Base-by-base conservation (phyloP, 1,140 invertebrate genomes). In the Plutomurus gul region DNA sequence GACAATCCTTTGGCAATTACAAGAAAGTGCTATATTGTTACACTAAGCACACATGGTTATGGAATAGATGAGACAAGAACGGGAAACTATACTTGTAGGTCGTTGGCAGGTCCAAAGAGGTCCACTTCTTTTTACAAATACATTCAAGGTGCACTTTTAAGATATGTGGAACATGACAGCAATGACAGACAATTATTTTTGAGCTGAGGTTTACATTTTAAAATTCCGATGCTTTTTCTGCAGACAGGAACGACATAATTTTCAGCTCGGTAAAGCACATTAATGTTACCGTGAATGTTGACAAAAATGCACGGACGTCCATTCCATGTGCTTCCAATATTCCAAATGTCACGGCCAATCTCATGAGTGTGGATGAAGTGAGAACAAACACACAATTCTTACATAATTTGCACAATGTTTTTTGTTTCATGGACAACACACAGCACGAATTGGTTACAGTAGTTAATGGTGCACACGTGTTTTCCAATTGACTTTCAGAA, bases 251-350 rank as follows among this genome's bases (percentile, higher is more conserved):
- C 18, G 70, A 72, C 37, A 40, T 36, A 2, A 79, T 79, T 40
- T 79, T 79, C 72, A 74, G 72, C 39, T 39, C 77, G 13, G 27
- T 71, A 7, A 79, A 79, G 27, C 39, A 51, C 33, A 10, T 79
- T 13, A 79, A 72, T 16, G 65, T 72, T 16, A 36, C 71, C 7
- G 71, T 79, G 47, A 75, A 72, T 37, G 20, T 39, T 43, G 71
- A 40, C 6, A 71, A 71, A 43, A 36, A 60, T n/a, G 27, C 77
- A 39, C 71, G 72, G 39, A 36, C 49, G 25, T 74, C 36, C 22
- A 79, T 79, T 20, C 77, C 77, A 1, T 79, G 77, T 22, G 47
- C 77, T 22, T 43, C 77, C 11, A 79, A 79, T 65, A 51, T 79
- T 5, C 36, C 36, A 13, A 74, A 74, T 40, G 36, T 79, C 13